Percentiles rank a stretch among this genome's conserved stretches.
Conservation (phyloP, 2,888 invertebrate species). For the Serripes groenlandicus region DNA sequence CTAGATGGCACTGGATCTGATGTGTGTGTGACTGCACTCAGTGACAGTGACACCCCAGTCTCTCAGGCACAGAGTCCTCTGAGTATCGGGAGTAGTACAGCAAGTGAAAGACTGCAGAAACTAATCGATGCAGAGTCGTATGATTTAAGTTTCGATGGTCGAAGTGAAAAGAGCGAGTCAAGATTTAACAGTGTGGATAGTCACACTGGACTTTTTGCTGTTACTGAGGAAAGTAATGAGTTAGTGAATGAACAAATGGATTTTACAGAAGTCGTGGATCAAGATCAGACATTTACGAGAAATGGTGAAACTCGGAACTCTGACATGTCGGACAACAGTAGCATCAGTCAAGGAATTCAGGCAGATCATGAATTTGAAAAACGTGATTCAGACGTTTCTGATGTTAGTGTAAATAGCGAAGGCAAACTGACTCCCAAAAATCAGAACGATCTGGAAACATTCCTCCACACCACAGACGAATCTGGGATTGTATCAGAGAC, state of each 20-base stretch:
- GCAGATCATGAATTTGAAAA: conserved; percentile 61
- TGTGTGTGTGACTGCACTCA: conserved; percentile 64
- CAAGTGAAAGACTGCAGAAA: conserved; percentile 55
- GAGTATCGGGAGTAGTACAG: conserved; percentile 57
- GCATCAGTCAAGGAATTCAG: conserved; percentile 65
- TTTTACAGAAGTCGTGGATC: background rate
- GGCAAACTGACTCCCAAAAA: conserved; percentile 60
- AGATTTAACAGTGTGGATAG: conserved; percentile 19
- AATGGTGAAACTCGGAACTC: conserved; percentile 65
- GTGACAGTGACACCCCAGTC: conserved; percentile 70
- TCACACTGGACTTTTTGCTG: conserved; percentile 14
- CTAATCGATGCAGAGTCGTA: conserved; percentile 48
- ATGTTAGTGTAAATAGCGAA: conserved; percentile 61
- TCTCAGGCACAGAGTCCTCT: conserved; percentile 46
- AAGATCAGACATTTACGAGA: conserved; percentile 55
- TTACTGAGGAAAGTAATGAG: conserved; percentile 15
- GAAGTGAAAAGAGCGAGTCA: conserved; percentile 44
- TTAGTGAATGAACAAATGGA: background rate
- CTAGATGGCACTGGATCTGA: conserved; percentile 48
- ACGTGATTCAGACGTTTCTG: conserved; percentile 64
- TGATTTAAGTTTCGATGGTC: conserved; percentile 52
- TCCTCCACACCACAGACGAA: conserved; percentile 61
- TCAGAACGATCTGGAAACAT: conserved; percentile 51
- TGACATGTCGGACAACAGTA: conserved; percentile 70
- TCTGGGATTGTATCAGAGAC: conserved; percentile 75